Percentiles rank a stretch among this genome's conserved stretches.
Evolutionary conservation across 2,888 invertebrate species (phyloP).

Genomic region (Smittia aterrima): DNA sequence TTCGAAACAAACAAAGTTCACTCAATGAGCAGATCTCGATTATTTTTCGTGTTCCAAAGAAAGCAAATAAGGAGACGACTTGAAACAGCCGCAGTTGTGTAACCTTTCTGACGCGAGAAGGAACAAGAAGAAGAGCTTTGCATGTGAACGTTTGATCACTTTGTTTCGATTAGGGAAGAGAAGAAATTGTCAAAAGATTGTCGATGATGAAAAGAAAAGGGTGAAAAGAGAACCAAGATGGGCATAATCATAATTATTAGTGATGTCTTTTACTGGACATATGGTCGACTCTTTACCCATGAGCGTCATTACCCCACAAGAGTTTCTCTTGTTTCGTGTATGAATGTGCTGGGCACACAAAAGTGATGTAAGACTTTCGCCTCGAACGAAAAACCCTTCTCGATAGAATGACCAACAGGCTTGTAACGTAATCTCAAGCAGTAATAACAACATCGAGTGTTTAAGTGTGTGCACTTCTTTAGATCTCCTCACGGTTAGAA

Average conservation of each 20-base stretch:
- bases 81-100: not conserved
- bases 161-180: not conserved
- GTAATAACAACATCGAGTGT: not conserved
- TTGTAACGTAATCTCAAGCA: not conserved
- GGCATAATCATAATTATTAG: not conserved
- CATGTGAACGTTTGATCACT: not conserved
- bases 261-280: not conserved
- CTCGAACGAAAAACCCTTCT: not conserved
- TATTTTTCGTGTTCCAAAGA: too few species aligned
- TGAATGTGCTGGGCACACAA: not conserved
- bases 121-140: not conserved
- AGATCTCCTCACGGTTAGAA: not conserved
- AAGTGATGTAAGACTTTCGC: slow-evolving; percentile 6
- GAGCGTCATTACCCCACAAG: slow-evolving; percentile 6
- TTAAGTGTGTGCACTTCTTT: not conserved
- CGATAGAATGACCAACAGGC: slow-evolving; percentile 1
- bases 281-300: not conserved
- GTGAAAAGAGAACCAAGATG: not conserved
- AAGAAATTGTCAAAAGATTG: not conserved
- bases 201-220: not conserved
- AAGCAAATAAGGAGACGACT: too few species aligned
- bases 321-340: not conserved
- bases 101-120: not conserved
- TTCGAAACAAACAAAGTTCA: too few species aligned
- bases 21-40: too few species aligned